These are phyloP conservation scores for Galerucella nymphaeae DNA, from an alignment of 2,888 invertebrate genomes.

Conservation along the genomic window DNA sequence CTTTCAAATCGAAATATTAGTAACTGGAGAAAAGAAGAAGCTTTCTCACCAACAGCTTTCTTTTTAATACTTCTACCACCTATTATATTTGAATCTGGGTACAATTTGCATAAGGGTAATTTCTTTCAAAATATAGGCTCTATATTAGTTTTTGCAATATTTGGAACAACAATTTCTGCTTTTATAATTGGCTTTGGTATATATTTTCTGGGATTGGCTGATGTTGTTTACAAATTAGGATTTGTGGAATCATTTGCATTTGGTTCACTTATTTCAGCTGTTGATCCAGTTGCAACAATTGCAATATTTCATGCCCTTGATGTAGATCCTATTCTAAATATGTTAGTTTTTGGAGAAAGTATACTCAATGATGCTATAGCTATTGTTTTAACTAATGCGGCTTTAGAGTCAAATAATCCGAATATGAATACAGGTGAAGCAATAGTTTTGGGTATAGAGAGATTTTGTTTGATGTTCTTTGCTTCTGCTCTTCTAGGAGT, in stretches of 20 bases:
- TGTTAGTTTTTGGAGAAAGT: slow-evolving; percentile 98
- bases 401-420: slow-evolving; percentile 77
- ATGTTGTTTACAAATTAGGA: slow-evolving; percentile 90
- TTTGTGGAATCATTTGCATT: slow-evolving; percentile 99
- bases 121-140: slow-evolving; percentile 99
- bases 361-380: slow-evolving; percentile 98
- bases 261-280: slow-evolving; percentile 97
- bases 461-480: slow-evolving; percentile 97
- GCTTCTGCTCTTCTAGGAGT: slow-evolving; percentile 98
- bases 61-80: slow-evolving; percentile 96
- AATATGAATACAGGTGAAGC: slow-evolving; percentile 82
- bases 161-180: slow-evolving; percentile 97
- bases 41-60: slow-evolving; percentile 98
- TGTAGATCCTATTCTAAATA: slow-evolving; percentile 97
- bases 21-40: slow-evolving; percentile 97
- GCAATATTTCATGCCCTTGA: slow-evolving; percentile 98
- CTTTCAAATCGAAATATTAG: slow-evolving; percentile 90
- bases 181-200: slow-evolving; percentile 96
- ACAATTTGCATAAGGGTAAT: slow-evolving; percentile 97
- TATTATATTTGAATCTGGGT: slow-evolving; percentile 99
- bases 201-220: slow-evolving; percentile 91
- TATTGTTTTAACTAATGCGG: slow-evolving; percentile 94
- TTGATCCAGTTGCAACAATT: slow-evolving; percentile 98
- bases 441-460: slow-evolving; percentile 86
- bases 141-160: slow-evolving; percentile 96